A percentile compares a stretch with the other conserved stretches of the same genome.
Conservation (phyloP, 2,888 invertebrate genomes). For the Harpalus rubripes region DNA sequence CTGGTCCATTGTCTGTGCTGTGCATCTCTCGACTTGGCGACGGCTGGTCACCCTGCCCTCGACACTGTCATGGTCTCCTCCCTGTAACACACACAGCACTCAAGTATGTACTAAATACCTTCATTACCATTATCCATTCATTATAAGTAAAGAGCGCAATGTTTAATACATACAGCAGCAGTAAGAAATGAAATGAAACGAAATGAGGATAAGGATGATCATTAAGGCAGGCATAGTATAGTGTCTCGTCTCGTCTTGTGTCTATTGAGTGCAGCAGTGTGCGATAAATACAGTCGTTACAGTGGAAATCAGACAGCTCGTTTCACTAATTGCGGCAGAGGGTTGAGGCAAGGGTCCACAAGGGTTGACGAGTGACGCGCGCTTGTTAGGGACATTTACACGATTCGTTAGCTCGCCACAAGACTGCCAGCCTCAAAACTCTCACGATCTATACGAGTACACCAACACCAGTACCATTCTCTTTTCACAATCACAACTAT, state of each 20-base stretch:
- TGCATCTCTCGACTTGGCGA: slow-evolving; percentile 76
- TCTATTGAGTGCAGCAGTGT: background rate
- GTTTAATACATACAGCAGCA: too few species aligned
- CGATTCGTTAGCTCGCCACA: slow-evolving; percentile 72
- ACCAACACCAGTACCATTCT: background rate
- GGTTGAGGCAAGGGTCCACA: slow-evolving; percentile 44
- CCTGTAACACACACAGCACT: slow-evolving; percentile 15
- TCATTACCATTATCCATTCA: background rate
- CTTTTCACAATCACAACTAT: background rate
- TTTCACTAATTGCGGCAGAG: slow-evolving; percentile 64
- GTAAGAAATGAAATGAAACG: too few species aligned
- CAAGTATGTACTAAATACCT: background rate
- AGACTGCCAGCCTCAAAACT: background rate
- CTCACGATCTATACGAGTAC: slow-evolving; percentile 22
- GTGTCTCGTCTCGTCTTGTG: background rate
- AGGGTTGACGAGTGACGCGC: slow-evolving; percentile 70
- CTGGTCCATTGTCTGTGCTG: slow-evolving; percentile 78
- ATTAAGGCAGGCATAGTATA: background rate
- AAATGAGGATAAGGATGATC: background rate
- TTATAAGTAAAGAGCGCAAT: too few species aligned
- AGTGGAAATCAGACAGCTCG: slow-evolving; percentile 65
- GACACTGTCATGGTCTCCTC: slow-evolving; percentile 57
- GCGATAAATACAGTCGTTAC: slow-evolving; percentile 66
- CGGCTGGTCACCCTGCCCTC: slow-evolving; percentile 69
- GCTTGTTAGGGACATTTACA: slow-evolving; percentile 73